Base-by-base conservation (phyloP, 2,888 invertebrate species). In the Acleris emargana region DNA sequence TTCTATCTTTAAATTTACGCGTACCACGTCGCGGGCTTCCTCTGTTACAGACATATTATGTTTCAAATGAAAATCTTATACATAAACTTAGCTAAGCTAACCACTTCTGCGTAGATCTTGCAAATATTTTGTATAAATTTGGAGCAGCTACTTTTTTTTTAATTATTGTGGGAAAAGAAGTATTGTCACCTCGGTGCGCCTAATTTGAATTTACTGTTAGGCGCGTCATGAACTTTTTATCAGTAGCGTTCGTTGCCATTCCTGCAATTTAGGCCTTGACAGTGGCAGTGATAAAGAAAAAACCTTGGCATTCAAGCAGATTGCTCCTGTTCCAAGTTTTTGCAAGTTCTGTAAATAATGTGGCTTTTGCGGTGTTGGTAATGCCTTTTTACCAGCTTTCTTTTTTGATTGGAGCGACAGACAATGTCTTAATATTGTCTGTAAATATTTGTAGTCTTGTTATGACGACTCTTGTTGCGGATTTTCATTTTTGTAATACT, bases 351-450 rank as follows among this genome's bases (percentile, higher is more conserved):
- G 71, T 76, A 81, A 76, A 82, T 80, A 84, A 81, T 80, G 80
- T 68, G 78, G 79, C 75, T 68, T 75, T 73, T 75, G 77, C 75
- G 76, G 80, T 77, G 75, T 38, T 11, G 38, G 11, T 38, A 38
- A 38, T 38, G 38, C 70, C 71, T 84, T 83, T 83, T 83, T 83
- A 73, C 76, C 60, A 74, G 75, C 80, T 82, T 82, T 83, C 80
- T 80, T 82, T 74, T 72, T 76, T 77, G 77, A 76, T 76, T 28
- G 20, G 20, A 51, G 13, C 55, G 47, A 50, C 58, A 45, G 54
- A 13, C 38, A 38, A 38, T 38, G 13, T 38, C 38, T 38, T 38
- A 38, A 38, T 38, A 13, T 1, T 32, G 9, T 32, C 2, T 9
- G 32, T 32, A 32, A 32, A 32, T 32, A 32, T 32, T 32, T 32